Evolutionary conservation across 1,140 invertebrate genomes (phyloP), one percentile per base, ranked within the genome.

Genomic region (Magallana angulata): DNA sequence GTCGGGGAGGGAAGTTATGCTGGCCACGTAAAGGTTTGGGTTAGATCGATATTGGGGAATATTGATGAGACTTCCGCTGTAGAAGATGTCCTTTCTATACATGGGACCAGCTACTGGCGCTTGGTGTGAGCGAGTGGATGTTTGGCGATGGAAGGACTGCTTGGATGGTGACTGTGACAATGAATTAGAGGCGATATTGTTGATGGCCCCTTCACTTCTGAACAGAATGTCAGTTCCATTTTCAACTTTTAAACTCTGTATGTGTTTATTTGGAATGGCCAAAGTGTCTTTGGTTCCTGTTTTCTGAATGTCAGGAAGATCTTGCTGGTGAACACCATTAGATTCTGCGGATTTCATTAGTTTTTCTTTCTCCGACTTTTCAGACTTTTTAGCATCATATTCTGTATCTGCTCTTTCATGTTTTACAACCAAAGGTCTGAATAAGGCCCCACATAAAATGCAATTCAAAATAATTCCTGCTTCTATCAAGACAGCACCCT

Each of bases 81-180:
- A 98, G 90, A 99, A 97, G 4, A 98, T 97, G 94, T 99, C 98
- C 95, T 99, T 99, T 62, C 98, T 96, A 5, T 98, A 98, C 94
- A 99, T 95, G 3, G 99, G 98, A 64, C 64, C 82, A 48, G 62
- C 16, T 48, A 48, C 36, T 1, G 58, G n/a, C n/a, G 57, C 3
- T 18, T 16, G 85, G 36, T 76, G 64, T 86, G 85, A 68, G 12
- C 36, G 18, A 6, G 82, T 84, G 64, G 62, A 86, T 59, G 36
- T 48, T 57, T 90, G 85, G 14, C 76, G 85, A 64, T 81, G 80
- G 81, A 84, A 87, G 64, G 84, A 58, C 16, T 82, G 71, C 56
- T 56, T 84, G 24, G 48, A 48, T 58, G 58, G 18, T 12, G 85
- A 68, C 16, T 48, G 14, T 5, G 80, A n/a, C 24, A 16, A 18